phyloP scores from a whole-genome alignment of 2,113 vertebrate genomes.

The Actenoides hombroni region DNA sequence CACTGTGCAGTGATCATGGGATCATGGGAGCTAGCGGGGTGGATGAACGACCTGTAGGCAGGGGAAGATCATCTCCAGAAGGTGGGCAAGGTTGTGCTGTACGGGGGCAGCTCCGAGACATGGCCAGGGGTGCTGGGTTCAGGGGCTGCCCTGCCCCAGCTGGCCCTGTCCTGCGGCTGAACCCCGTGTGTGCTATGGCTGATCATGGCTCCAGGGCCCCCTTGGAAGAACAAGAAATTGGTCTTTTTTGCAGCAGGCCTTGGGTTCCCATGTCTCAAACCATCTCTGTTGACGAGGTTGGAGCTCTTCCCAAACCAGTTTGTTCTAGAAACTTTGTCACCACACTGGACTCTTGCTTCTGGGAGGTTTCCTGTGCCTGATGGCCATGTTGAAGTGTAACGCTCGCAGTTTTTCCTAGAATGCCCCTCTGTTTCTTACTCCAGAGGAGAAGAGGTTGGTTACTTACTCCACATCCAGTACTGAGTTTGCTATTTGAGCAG shows the following conservation, averaged over 20 bases:
- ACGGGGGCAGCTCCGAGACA: rapidly evolving
- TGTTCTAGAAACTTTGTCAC: not conserved
- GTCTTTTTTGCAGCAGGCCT: not conserved
- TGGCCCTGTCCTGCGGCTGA: rapidly evolving
- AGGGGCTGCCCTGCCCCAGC: not conserved
- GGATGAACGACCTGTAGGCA: rapidly evolving
- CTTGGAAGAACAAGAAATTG: not conserved
- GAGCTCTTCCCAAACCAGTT: not conserved
- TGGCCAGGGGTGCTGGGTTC: rapidly evolving
- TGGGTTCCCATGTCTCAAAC: not conserved
- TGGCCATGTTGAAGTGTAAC: too few relatives aligned
- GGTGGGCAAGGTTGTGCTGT: rapidly evolving
- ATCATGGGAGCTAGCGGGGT: rapidly evolving
- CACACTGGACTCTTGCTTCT: rapidly evolving
- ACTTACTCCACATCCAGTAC: not conserved
- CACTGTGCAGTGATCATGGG: rapidly evolving
- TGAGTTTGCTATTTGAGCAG: not conserved
- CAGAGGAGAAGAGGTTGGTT: not conserved
- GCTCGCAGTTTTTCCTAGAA: not conserved
- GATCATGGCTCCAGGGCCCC: rapidly evolving
- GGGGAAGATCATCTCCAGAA: not conserved
- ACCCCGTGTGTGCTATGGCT: rapidly evolving
- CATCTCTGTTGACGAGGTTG: not conserved
- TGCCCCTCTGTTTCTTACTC: not conserved
- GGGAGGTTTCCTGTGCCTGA: not conserved